Evolutionary conservation across 2,888 invertebrate species (phyloP).

Genomic region (Euproctis similis): DNA sequence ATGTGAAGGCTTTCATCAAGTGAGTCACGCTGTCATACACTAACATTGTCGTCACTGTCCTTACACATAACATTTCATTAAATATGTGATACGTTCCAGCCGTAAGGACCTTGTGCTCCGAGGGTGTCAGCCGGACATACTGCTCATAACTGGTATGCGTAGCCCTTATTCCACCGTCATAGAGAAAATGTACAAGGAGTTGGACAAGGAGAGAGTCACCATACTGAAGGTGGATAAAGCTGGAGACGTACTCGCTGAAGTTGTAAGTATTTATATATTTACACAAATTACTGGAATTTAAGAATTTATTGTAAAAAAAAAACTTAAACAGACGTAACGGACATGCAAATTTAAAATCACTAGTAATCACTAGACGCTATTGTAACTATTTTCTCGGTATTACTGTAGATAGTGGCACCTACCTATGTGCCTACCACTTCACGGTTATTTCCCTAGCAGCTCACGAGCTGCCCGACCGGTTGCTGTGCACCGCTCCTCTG

Average conservation of each 20-base stretch:
- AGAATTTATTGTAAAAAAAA: background rate
- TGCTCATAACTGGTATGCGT: constrained; percentile 86
- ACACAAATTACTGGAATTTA: background rate
- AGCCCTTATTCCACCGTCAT: constrained; percentile 88
- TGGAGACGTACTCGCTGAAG: constrained; percentile 91
- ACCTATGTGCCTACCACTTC: no score
- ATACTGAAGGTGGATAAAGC: constrained; percentile 89
- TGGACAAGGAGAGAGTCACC: constrained; percentile 88
- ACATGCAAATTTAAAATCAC: background rate
- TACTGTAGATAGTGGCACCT: no score
- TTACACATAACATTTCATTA: no score
- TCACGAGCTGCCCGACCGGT: no score
- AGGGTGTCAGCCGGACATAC: constrained; percentile 84
- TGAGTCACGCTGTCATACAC: constrained; percentile 54
- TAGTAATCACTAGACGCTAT: no score
- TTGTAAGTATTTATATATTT: constrained; percentile 76
- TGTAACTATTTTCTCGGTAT: background rate
- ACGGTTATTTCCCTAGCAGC: no score
- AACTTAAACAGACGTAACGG: background rate
- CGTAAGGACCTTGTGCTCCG: constrained; percentile 83
- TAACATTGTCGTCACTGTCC: no score
- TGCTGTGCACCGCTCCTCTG: constrained; percentile 14
- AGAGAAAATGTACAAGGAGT: constrained; percentile 84
- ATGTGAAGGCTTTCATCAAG: constrained; percentile 89
- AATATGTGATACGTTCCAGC: constrained; percentile 45